Percentiles rank a stretch among this genome's conserved stretches.
Evolutionary conservation across 2,888 invertebrate species (phyloP).

Genomic region (Parascotia fuliginaria): DNA sequence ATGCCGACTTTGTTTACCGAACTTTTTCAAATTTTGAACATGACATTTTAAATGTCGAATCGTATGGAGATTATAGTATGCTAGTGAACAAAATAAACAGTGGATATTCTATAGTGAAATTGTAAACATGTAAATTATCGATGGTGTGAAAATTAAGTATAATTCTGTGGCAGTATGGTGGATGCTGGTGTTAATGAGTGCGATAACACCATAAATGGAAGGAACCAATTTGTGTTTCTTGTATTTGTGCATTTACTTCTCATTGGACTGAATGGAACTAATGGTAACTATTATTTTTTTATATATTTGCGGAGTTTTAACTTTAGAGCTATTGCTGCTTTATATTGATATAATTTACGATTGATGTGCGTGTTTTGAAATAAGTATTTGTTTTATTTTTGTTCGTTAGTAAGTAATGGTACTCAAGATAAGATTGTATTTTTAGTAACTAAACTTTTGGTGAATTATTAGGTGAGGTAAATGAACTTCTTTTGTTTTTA

Average conservation of each 20-base stretch:
- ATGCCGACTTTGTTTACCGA: conserved; percentile 59
- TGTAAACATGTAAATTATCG: conserved; percentile 77
- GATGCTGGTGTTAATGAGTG: conserved; percentile 83
- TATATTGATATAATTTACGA: neutral
- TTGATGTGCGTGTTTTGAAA: neutral
- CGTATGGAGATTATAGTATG: conserved; percentile 41
- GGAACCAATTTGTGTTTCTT: conserved; percentile 82
- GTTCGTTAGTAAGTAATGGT: neutral
- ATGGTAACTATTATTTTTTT: conserved; percentile 69
- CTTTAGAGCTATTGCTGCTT: conserved; percentile 1
- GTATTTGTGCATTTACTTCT: conserved; percentile 83
- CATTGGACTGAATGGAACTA: conserved; percentile 83
- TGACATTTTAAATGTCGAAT: conserved; percentile 32
- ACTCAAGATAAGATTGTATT: no score
- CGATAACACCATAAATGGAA: conserved; percentile 81
- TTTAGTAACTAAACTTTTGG: no score
- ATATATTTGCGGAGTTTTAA: conserved; percentile 20
- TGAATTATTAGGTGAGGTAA: no score
- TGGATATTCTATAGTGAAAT: conserved; percentile 52
- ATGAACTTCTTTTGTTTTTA: no score
- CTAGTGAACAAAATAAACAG: conserved; percentile 46
- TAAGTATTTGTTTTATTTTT: neutral
- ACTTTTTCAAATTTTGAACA: conserved; percentile 56
- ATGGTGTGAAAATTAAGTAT: conserved; percentile 73
- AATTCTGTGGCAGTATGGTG: conserved; percentile 83